Conservation (phyloP, 2,797 vertebrate genomes). For the Protosalanx chinensis region DNA sequence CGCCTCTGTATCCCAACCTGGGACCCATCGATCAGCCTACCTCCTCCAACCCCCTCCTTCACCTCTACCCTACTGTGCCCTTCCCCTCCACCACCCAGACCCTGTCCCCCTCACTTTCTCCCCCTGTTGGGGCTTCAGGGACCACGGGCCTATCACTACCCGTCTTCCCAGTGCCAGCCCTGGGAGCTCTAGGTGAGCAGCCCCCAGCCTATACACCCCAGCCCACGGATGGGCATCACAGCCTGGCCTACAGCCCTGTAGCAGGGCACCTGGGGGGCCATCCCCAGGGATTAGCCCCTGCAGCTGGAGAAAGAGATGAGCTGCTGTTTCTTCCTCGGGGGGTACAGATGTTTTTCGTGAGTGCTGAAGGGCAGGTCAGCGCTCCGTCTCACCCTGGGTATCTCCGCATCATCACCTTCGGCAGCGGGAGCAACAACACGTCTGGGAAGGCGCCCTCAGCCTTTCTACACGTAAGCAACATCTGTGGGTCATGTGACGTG, state of each 20-base stretch:
- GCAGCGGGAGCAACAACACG: conserved; percentile 54
- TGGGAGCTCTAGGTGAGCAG: conserved; percentile 49
- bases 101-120: conserved; percentile 35
- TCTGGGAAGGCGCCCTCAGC: conserved; percentile 66
- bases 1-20: conserved; percentile 56
- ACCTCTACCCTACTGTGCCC: conserved; percentile 76
- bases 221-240: conserved; percentile 62
- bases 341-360: conserved; percentile 94
- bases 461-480: conserved; percentile 82
- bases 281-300: conserved; percentile 61
- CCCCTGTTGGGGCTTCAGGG: conserved; percentile 37
- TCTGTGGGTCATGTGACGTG: no score
- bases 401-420: conserved; percentile 81
- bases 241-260: conserved; percentile 45
- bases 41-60: conserved; percentile 35
- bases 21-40: conserved; percentile 29
- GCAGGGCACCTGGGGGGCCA: conserved; percentile 51
- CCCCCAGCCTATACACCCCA: conserved; percentile 71
- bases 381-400: conserved; percentile 88
- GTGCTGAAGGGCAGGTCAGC: conserved; percentile 86
- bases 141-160: conserved; percentile 27
- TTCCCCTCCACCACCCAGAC: conserved; percentile 27
- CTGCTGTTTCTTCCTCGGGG: conserved; percentile 86
- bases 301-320: conserved; percentile 74
- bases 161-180: conserved; percentile 12